Percentiles rank a stretch among this genome's conserved stretches.
phyloP scores from a whole-genome alignment of 2,888 invertebrate species.

The Cyclophora albipunctata region DNA sequence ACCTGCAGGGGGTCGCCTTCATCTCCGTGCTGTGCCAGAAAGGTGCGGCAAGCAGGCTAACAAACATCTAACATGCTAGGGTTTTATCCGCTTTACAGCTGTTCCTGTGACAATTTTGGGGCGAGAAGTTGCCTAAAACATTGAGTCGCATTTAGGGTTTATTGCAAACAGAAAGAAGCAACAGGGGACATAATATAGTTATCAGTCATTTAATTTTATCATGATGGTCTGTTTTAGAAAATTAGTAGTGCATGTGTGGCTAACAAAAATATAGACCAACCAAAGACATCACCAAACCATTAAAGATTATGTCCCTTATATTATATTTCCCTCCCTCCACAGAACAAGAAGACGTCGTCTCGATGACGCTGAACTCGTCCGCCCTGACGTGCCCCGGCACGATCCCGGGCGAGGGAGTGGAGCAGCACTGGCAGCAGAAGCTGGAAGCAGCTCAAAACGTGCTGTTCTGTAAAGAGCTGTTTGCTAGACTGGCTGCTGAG shows the following conservation, averaged over 20 bases:
- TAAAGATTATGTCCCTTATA: no score
- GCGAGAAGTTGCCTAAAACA: no score
- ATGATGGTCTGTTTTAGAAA: no score
- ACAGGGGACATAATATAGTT: no score
- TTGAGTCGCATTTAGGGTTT: no score
- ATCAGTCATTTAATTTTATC: no score
- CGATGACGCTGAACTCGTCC: conserved; percentile 85
- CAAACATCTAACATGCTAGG: not conserved
- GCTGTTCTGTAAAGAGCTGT: conserved; percentile 96
- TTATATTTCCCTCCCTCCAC: no score
- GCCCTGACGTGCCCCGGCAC: conserved; percentile 82
- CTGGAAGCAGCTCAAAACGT: conserved; percentile 98
- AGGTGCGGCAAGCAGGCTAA: conserved; percentile 70
- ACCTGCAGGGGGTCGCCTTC: conserved; percentile 95
- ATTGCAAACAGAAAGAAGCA: no score
- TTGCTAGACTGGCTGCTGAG: conserved; percentile 94
- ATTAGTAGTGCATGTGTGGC: no score
- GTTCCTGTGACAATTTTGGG: not conserved
- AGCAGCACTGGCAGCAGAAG: conserved; percentile 95
- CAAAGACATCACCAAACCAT: no score
- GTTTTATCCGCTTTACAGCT: not conserved
- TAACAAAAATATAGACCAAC: no score
- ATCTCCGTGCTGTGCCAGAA: conserved; percentile 97
- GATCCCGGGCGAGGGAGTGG: conserved; percentile 75
- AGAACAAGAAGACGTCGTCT: conserved; percentile 94